Evolutionary conservation across 2,888 invertebrate species (phyloP), one percentile per base, ranked within the genome.

Genomic region (Andrena praecox): DNA sequence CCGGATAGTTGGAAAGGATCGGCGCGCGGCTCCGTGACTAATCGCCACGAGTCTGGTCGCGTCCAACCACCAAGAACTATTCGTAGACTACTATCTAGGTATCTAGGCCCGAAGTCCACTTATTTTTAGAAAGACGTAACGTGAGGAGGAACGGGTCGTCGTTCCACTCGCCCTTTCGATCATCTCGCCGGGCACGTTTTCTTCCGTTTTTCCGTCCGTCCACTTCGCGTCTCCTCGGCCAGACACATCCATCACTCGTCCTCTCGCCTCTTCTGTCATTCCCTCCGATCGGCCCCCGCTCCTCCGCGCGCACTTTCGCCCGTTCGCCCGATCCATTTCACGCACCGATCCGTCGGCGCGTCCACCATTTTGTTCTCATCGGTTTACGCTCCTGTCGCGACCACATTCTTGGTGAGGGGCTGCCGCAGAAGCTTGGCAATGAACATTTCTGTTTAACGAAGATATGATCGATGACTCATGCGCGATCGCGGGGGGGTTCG

Each of bases 91-190:
- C 92, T 92, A 94, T 93, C 93, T 94, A 94, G 94, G 94, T 94
- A 94, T 94, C 94, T 94, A 93, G 94, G 94, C 93, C 93, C 94
- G 93, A 90, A 93, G 93, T 93, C 91, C 90, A 90, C 81, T 91
- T 94, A 94, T 93, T 94, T 94, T 93, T 94, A 93, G 94, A 93
- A 92, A 89, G 91, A 88, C 93, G 94, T 94, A 94, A 94, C 91
- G 93, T 91, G 94, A 94, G 94, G 90, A 92, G 93, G 87, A 91
- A 89, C 88, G 85, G 88, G 85, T 85, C 86, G 88, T 86, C 88
- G 86, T 70, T 84, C 52, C 77, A 64, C 64, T 66, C 74, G 71
- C 27, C 68, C 68, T 71, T 74, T 79, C 85, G 64, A 75, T 71
- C 83, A 88, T 88, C 87, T 80, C 78, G 74, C 80, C 77, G 63